Evolutionary conservation across 2,113 vertebrate species (phyloP).

Genomic region (Paralichthys olivaceus): DNA sequence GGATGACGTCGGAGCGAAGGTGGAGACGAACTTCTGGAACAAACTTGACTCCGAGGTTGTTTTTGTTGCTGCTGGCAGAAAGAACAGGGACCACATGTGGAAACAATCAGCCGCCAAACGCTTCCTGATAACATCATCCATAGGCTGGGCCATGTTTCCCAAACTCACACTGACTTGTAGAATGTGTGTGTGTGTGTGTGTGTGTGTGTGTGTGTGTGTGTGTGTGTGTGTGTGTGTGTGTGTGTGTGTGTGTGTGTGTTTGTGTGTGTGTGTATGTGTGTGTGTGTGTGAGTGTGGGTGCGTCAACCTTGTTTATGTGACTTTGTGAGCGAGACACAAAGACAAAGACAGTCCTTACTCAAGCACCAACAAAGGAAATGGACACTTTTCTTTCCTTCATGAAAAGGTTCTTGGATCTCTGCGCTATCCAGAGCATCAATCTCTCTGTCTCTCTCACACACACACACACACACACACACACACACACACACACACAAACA

Average conservation of each 20-base stretch:
- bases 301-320: slow-evolving; percentile 24
- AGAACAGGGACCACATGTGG: slow-evolving; percentile 78
- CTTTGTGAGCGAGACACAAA: slow-evolving; percentile 34
- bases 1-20: slow-evolving; percentile 48
- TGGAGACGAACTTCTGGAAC: slow-evolving; percentile 63
- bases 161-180: slow-evolving; percentile 41
- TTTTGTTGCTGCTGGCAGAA: slow-evolving; percentile 63
- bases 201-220: slow-evolving; percentile 4
- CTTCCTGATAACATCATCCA: slow-evolving; percentile 82
- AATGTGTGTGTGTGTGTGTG: background rate
- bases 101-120: slow-evolving; percentile 79
- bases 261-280: background rate
- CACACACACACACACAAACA: slow-evolving; percentile 35
- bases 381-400: slow-evolving; percentile 8
- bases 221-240: slow-evolving; percentile 14
- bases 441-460: background rate
- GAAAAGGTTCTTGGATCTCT: slow-evolving; percentile 45
- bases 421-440: slow-evolving; percentile 17
- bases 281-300: background rate
- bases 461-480: slow-evolving; percentile 24
- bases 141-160: slow-evolving; percentile 67
- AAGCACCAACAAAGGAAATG: slow-evolving; percentile 41
- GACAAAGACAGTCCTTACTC: slow-evolving; percentile 40
- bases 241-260: background rate
- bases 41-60: slow-evolving; percentile 53